Conservation (phyloP, 2,797 vertebrate species). For the Falco rusticolus region DNA sequence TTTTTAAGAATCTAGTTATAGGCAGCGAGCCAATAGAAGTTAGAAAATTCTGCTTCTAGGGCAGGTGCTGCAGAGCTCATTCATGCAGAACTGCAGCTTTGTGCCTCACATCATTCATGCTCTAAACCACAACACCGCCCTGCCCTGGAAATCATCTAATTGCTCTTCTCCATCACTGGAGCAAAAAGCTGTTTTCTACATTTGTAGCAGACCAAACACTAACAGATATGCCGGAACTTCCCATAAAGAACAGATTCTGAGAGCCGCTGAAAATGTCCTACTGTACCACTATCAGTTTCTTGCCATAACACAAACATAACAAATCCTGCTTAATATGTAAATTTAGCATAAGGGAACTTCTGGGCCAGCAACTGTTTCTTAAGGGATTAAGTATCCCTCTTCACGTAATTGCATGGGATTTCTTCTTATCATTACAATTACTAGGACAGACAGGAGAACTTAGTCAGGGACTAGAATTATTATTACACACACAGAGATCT, state of each 20-base stretch:
- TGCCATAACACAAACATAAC: background rate
- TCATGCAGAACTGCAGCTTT: background rate
- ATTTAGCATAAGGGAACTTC: background rate
- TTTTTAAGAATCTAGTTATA: background rate
- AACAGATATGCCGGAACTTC: background rate
- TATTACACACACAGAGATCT: background rate
- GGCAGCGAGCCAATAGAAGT: background rate
- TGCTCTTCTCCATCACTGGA: background rate
- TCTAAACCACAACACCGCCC: background rate
- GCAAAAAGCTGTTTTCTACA: background rate
- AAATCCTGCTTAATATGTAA: background rate
- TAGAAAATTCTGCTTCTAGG: background rate
- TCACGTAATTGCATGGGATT: background rate
- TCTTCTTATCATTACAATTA: background rate
- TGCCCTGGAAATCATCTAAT: background rate
- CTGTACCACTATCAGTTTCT: background rate
- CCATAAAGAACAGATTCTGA: background rate
- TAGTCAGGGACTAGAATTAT: background rate
- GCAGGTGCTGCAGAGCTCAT: background rate
- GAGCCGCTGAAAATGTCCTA: background rate
- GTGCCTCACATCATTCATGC: background rate
- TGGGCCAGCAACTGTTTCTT: background rate
- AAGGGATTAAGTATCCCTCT: background rate
- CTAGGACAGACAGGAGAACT: background rate
- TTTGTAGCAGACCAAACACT: background rate